Conservation (phyloP, 2,113 vertebrate genomes). For the Rhinolophus ferrumequinum region DNA sequence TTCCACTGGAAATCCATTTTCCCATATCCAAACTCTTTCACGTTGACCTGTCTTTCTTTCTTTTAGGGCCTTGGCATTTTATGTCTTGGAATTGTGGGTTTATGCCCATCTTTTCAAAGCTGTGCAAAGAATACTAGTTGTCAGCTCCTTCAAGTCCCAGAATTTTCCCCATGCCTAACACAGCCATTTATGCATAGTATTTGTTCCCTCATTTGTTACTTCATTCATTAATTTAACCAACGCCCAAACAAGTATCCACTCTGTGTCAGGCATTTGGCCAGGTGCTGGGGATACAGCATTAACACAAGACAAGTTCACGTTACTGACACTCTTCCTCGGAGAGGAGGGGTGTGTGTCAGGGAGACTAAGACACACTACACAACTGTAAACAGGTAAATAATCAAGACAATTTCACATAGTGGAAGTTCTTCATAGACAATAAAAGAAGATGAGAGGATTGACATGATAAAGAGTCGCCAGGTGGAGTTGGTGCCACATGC, state of each 20-base stretch:
- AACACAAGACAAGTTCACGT: background rate
- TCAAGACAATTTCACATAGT: background rate
- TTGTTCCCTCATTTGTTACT: background rate
- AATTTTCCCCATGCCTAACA: background rate
- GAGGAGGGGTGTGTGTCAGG: background rate
- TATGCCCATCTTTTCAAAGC: background rate
- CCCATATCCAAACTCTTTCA: background rate
- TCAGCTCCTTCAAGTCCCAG: background rate
- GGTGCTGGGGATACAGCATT: background rate
- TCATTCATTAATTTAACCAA: background rate
- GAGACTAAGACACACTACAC: background rate
- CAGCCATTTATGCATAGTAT: background rate
- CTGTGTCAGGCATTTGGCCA: background rate
- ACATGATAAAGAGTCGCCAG: background rate
- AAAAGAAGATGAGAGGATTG: background rate
- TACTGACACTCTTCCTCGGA: background rate
- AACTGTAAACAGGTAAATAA: background rate
- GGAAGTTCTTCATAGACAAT: background rate
- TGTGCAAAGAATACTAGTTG: background rate
- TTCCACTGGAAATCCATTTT: background rate
- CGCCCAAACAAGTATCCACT: background rate
- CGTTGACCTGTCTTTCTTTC: background rate
- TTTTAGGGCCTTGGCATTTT: background rate
- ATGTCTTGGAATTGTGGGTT: background rate
- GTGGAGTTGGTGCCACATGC: rapidly evolving